A percentile compares a stretch with the other conserved stretches of the same genome.
These are phyloP conservation scores for Plecturocebus donacophilus DNA, from an alignment of 2,113 vertebrate genomes.

Conservation along the genomic window DNA sequence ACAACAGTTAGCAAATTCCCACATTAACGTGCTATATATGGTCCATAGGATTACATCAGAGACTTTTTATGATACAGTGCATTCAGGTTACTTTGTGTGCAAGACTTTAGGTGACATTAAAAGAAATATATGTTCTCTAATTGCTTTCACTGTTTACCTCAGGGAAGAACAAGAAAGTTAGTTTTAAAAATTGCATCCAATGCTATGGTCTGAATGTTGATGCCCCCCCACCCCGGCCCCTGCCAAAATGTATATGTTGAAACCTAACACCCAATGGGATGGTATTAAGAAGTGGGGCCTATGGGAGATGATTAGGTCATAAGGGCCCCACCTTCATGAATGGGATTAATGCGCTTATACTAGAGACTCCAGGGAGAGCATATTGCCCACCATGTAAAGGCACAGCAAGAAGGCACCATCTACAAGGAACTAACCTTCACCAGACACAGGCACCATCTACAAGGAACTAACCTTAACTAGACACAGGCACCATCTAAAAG, in stretches of 20 bases:
- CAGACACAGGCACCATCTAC: too few relatives aligned
- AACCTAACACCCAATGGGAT: background rate
- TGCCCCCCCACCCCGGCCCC: too few relatives aligned
- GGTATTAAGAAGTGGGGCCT: too few relatives aligned
- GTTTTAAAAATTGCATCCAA: background rate
- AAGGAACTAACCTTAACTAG: background rate
- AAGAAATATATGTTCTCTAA: background rate
- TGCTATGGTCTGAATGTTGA: background rate
- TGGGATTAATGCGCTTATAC: fast-evolving
- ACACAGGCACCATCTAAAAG: too few relatives aligned
- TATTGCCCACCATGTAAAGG: background rate
- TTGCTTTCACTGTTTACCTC: background rate
- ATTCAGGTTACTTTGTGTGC: background rate
- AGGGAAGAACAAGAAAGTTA: background rate
- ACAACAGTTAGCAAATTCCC: background rate
- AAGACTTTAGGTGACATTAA: background rate
- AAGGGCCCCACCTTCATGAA: too few relatives aligned
- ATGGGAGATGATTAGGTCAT: background rate
- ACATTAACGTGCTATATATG: background rate
- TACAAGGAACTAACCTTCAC: too few relatives aligned
- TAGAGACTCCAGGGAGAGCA: background rate
- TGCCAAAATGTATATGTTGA: background rate
- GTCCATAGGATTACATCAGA: background rate
- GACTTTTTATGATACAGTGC: background rate
- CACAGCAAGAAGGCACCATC: background rate